A percentile compares a stretch with the other conserved stretches of the same genome.
phyloP scores from a whole-genome alignment of 2,797 vertebrate genomes.

The Argya squamiceps region DNA sequence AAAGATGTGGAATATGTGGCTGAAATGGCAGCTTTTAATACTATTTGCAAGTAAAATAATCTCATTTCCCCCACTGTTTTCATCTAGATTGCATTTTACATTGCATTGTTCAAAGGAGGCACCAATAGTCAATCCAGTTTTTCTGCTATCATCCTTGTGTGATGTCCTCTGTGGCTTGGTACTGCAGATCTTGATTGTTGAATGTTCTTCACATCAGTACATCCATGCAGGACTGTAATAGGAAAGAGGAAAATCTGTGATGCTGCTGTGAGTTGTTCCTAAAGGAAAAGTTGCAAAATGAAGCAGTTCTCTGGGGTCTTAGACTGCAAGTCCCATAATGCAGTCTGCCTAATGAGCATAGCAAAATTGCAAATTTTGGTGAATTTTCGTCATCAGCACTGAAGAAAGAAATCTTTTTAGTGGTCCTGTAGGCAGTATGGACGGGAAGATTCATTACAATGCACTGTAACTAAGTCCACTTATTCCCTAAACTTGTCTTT shows the following conservation, averaged over 20 bases:
- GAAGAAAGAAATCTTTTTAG: neutral
- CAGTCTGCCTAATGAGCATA: neutral
- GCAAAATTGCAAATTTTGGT: neutral
- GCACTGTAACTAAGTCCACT: neutral
- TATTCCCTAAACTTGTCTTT: neutral
- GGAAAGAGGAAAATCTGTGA: neutral
- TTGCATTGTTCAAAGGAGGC: neutral
- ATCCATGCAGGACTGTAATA: neutral
- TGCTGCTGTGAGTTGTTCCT: neutral
- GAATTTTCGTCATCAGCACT: neutral
- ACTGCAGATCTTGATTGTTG: neutral
- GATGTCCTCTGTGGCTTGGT: neutral
- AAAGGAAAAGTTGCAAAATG: constrained; percentile 3
- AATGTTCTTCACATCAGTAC: neutral
- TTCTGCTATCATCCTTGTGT: neutral
- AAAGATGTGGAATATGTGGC: neutral
- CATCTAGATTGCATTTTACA: neutral
- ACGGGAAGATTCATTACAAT: neutral
- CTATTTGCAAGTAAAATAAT: neutral
- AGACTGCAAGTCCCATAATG: neutral
- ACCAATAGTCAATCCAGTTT: neutral
- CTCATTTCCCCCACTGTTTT: neutral
- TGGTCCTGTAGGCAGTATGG: neutral
- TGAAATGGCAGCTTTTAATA: neutral
- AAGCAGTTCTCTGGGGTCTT: neutral